These are phyloP conservation scores for Alfaro cultratus DNA, from an alignment of 2,797 vertebrate species.

Conservation along the genomic window DNA sequence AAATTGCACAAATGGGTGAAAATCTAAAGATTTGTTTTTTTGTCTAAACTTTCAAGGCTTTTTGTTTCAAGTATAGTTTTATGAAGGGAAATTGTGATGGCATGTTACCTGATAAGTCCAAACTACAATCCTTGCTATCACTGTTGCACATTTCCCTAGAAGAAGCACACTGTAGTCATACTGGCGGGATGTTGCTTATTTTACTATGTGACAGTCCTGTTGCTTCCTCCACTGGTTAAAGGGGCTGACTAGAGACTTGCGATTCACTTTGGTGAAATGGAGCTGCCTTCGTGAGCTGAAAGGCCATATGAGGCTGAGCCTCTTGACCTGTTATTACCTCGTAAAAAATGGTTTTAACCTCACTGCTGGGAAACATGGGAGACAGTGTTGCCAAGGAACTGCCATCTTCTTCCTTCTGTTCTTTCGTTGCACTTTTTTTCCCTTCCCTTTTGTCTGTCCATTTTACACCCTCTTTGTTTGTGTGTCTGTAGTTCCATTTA, in stretches of 20 bases:
- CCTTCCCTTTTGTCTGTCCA: conserved; percentile 29
- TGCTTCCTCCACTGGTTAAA: conserved; percentile 47
- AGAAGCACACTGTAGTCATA: conserved; percentile 34
- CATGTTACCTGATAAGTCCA: not conserved
- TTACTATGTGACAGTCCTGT: conserved; percentile 43
- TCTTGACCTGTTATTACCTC: conserved; percentile 71
- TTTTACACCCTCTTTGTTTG: conserved; percentile 35
- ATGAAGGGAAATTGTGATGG: not conserved
- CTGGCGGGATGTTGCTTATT: conserved; percentile 30
- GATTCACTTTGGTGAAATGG: conserved; percentile 57
- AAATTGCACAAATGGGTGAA: not conserved
- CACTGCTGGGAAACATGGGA: conserved; percentile 67
- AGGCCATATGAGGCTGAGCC: conserved; percentile 51
- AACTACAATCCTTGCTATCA: not conserved
- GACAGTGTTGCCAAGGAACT: conserved; percentile 63
- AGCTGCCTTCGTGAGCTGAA: conserved; percentile 49
- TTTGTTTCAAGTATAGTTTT: not conserved
- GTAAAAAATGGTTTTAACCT: conserved; percentile 59
- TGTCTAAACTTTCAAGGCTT: not conserved
- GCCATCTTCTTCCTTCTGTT: conserved; percentile 43
- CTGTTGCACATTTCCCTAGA: not conserved
- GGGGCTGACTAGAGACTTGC: conserved; percentile 47
- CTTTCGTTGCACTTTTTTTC: conserved; percentile 24
- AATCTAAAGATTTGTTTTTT: not conserved
- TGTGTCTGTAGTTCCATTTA: conserved; percentile 26